These are phyloP conservation scores for Orchesellides sinensis DNA, from an alignment of 2,888 invertebrate genomes.

Conservation along the genomic window DNA sequence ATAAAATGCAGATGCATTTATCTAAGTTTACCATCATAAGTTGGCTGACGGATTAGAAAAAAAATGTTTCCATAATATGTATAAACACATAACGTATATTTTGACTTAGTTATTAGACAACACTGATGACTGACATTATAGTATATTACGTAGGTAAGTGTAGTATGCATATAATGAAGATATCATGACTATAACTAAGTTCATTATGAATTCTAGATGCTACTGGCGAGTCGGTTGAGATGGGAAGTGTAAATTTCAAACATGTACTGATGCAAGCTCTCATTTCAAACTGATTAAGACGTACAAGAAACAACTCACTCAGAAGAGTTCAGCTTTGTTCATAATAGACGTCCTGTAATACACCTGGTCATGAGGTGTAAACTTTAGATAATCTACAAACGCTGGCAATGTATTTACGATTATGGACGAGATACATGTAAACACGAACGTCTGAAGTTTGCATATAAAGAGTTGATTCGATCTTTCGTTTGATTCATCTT, in stretches of 20 bases:
- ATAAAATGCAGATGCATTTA: constrained; percentile 20
- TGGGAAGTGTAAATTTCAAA: constrained; percentile 13
- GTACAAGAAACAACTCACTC: too few relatives aligned
- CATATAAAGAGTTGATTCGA: too few relatives aligned
- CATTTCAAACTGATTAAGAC: not conserved
- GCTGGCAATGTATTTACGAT: too few relatives aligned
- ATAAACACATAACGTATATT: constrained; percentile 12
- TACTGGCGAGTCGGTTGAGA: not conserved
- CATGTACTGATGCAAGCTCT: not conserved
- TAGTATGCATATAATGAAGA: constrained; percentile 3
- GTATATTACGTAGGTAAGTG: too few relatives aligned
- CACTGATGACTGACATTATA: constrained; percentile 15
- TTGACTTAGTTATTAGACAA: constrained; percentile 36
- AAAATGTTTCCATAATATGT: not conserved
- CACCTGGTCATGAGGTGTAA: too few relatives aligned
- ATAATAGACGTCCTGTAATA: too few relatives aligned
- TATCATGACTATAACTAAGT: not conserved
- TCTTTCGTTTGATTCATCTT: not conserved
- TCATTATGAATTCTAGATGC: constrained; percentile 3
- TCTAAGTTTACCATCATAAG: not conserved
- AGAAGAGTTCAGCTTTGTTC: too few relatives aligned
- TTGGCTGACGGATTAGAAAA: constrained; percentile 10
- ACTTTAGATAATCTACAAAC: too few relatives aligned
- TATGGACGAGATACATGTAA: too few relatives aligned
- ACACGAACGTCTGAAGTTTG: too few relatives aligned